Evolutionary conservation across 2,113 vertebrate genomes (phyloP), one percentile per base, ranked within the genome.

Genomic region (Mystacornis crossleyi): DNA sequence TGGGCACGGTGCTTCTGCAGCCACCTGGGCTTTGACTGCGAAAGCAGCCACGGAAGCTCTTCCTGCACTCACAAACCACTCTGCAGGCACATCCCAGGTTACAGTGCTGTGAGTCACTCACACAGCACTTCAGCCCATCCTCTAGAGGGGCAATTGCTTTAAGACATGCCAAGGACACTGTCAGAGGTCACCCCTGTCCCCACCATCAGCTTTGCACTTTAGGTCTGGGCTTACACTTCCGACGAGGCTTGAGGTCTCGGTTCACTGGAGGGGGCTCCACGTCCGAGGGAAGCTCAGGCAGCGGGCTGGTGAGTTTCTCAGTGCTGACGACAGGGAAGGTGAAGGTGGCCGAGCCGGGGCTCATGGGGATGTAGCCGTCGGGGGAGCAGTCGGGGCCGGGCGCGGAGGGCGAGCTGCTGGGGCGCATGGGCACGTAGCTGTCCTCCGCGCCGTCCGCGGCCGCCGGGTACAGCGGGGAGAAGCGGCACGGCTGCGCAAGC

Each of bases 281-380:
- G 42, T 99, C 98, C 0, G 60, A 97, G 55, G 98, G 98, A 17
- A 98, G 98, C 51, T 98, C 97, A 2, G 97, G 97, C 58, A 95
- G 92, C 0, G 98, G 96, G 77, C 96, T 97, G 18, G 97, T 81
- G 74, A 98, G 84, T 53, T 98, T 97, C 40, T 99, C 98, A 14
- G 95, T 90, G 51, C 90, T 98, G 81, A 93, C 75, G 3, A 97
- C 89, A 3, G 97, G 78, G 67, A 97, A 96, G 53, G 97, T 95
- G 23, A 98, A 97, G 3, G 95, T 93, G 55, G 97, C 93, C 0
- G 97, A 97, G 83, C 95, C 78, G 0, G 99, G 99, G 81, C 98
- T 99, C 99, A 99, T 99, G 55, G 99, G 99, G 90, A 99, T 99
- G 98, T 99, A 99, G 34, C 99, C 99, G 0, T 99, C 99, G 1